Evolutionary conservation across 2,888 invertebrate genomes (phyloP), one percentile per base, ranked within the genome.

Genomic region (Odiellus spinosus): DNA sequence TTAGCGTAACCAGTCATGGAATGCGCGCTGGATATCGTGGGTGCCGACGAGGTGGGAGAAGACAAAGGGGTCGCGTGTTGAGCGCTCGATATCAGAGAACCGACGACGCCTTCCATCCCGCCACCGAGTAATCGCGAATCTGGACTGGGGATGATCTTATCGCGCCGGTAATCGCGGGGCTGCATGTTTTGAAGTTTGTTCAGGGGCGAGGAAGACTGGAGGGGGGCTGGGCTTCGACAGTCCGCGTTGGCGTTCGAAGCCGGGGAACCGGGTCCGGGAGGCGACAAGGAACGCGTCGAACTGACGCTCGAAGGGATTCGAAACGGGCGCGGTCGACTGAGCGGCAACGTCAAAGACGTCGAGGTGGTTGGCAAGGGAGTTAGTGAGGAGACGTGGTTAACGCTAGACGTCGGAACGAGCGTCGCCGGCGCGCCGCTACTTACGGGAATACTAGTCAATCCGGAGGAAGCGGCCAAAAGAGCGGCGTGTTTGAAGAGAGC

Each of bases 181-280:
- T 91, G 90, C 90, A 93, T 90, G 60, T 81, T 90, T 68, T 90
- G 88, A 42, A 91, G 72, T 59, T 85, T 78, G 65, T 82, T 87
- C 53, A 91, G 70, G 3, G 91, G 90, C 10, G 84, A 82, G 26
- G 26, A 26, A 26, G 26, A 26, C 26, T 26, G 26, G 26, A 76
- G 73, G 54, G 76, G 74, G 20, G 75, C 64, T 39, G 77, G 76
- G 67, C 77, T 63, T 26, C 62, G 57, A 33, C 48, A 51, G 38
- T 38, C 18, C n/a, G n/a, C n/a, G 5, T 6, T 6, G 26, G 5
- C 26, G n/a, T 17, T 2, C 8, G 49, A 43, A 3, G 46, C 36
- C 3, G 52, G 49, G 8, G 52, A 50, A 3, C 47, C 44, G 5
- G 26, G 5, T 20, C 40, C 40, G n/a, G 45, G 46, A n/a, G 51